Base-by-base conservation (phyloP, 2,888 invertebrate species). In the Coelinius sp. region DNA sequence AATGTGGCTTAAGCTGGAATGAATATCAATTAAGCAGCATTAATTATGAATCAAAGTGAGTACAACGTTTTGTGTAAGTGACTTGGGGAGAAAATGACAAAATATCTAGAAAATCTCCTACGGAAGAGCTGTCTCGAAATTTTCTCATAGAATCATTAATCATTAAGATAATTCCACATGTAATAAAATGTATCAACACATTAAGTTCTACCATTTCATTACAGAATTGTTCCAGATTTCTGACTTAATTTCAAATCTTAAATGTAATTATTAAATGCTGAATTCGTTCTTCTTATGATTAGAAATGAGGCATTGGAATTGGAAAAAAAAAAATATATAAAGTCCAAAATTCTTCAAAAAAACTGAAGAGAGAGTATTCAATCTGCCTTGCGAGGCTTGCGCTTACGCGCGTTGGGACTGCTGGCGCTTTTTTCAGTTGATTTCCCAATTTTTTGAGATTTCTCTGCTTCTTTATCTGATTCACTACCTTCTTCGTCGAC, bases 341-440 rank as follows among this genome's bases (percentile, higher is more conserved):
- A 63, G 6, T 35, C 22, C 24, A 64, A 25, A 24, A 14, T 49
- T 17, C n/a, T n/a, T n/a, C 8, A 7, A 49, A 17, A 49, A 49
- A 49, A 49, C 5, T 8, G 17, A 49, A 49, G 46, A 20, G 64
- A 27, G 10, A 14, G 24, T 8, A 24, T 88, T 73, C 90, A 93
- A 86, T 93, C 93, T 63, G 91, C 94, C 89, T 94, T 94, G 82
- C 94, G 90, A 64, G 94, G 90, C 86, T 93, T 92, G 75, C 94
- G 92, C 88, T 93, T 93, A 86, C 93, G 92, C 73, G 93, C 91
- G 82, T 89, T 89, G 5, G 90, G 89, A 86, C 91, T 91, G 79
- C 85, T 86, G 22, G 89, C 86, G 56, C 85, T 83, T 68, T 81
- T 79, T 74, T 83, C 82, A 68, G 79, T 78, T 75, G 81, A 81